Evolutionary conservation across 2,113 vertebrate species (phyloP), one percentile per base, ranked within the genome.

Genomic region (Athene cunicularia): DNA sequence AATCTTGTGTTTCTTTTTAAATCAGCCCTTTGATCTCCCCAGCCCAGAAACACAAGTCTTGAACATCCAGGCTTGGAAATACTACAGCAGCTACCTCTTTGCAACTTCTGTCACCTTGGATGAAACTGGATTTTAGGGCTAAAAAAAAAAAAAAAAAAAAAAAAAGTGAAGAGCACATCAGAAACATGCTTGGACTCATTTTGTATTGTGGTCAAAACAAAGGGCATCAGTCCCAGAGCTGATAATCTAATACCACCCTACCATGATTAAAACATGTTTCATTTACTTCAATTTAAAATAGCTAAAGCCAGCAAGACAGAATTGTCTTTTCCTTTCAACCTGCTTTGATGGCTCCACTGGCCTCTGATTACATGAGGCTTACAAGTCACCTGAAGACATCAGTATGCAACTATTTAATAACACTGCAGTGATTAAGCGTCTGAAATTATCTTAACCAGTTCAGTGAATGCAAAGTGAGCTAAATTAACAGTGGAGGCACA

Each of bases 331-430:
- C 35, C 63, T 71, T 95, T 88, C 76, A 96, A 88, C 41, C 27
- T 66, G 4, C 28, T 79, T 56, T 91, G 80, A 84, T 71, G 47
- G 75, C 59, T 95, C 75, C 84, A 60, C 35, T 77, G 43, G 76
- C 39, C n/a, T 84, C 52, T 88, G 47, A 95, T 91, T 90, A 81
- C 56, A 45, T 18, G 67, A 86, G 27, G 27, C 12, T 91, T 84
- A 77, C 80, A 92, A 93, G 60, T 89, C 60, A 95, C 72, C 68
- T 79, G 63, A 92, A 83, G 37, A 67, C 19, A 75, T 79, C 67
- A 74, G 11, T 27, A 88, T 64, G 68, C 72, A 88, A 76, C 67
- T 94, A 70, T 90, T 95, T 95, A 88, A 95, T 84, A 93, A 95
- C 55, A 90, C 32, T n/a, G 35, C 74, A 77, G n/a, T 55, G 75